These are phyloP conservation scores for Trididemnum nubilum DNA, from an alignment of 23 tunicate genomes.

Conservation along the genomic window DNA sequence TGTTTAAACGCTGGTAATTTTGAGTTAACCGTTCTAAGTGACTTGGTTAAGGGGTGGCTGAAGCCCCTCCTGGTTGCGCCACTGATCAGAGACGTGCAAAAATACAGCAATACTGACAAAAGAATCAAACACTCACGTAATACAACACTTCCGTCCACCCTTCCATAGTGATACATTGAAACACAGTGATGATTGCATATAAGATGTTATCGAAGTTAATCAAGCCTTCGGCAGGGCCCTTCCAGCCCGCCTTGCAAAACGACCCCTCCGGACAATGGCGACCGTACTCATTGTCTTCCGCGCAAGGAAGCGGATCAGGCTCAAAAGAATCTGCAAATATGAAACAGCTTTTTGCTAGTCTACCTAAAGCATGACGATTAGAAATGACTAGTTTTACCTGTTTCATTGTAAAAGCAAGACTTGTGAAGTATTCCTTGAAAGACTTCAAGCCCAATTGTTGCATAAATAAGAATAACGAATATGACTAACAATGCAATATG, in stretches of 20 bases:
- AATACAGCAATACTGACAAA: too few relatives aligned
- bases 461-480: constrained; percentile 96
- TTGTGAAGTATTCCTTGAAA: constrained; percentile 93
- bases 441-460: constrained; percentile 89
- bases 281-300: constrained; percentile 3
- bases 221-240: constrained; percentile 91
- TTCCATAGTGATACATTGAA: constrained; percentile 99
- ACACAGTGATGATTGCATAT: constrained; percentile 92
- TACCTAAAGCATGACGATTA: too few relatives aligned
- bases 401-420: constrained; percentile 65
- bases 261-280: constrained; percentile 62
- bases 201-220: constrained; percentile 93
- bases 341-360: too few relatives aligned
- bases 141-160: constrained; percentile 99
- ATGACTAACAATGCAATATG: constrained; percentile 96
- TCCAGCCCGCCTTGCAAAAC: constrained; percentile 72
- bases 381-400: neutral
- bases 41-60: too few relatives aligned
- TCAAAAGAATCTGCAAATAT: constrained; percentile 14
- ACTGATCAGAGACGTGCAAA: too few relatives aligned
- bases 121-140: constrained; percentile 68
- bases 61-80: too few relatives aligned
- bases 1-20: too few relatives aligned
- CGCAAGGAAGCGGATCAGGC: constrained; percentile 74
- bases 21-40: too few relatives aligned